These are phyloP conservation scores for Brachynemurus nebulosus DNA, from an alignment of 2,888 invertebrate species.

Conservation along the genomic window DNA sequence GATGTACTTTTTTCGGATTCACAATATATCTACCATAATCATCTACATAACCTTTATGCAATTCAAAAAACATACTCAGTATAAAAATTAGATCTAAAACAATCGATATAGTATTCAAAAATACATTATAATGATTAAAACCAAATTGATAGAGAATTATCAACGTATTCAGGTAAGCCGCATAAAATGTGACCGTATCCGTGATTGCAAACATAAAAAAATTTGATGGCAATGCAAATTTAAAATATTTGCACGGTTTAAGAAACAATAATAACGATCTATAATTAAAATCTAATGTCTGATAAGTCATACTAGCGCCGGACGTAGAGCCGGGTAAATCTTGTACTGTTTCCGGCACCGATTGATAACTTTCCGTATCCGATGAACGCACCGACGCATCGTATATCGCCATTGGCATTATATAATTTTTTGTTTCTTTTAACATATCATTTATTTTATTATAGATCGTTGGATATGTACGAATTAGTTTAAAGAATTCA, in stretches of 20 bases:
- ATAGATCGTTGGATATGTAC: no score
- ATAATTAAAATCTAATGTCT: no score
- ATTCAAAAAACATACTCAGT: slow-evolving; percentile 34
- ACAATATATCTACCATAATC: slow-evolving; percentile 37
- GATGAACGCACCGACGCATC: no score
- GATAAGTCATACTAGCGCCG: no score
- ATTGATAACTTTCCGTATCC: no score
- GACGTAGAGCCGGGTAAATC: no score
- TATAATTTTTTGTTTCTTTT: no score
- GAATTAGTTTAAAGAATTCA: no score
- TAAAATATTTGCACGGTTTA: slow-evolving; percentile 12
- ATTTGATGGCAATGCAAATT: slow-evolving; percentile 14
- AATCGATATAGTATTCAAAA: slow-evolving; percentile 28
- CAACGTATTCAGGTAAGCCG: slow-evolving; percentile 34
- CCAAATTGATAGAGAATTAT: slow-evolving; percentile 37
- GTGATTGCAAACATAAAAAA: slow-evolving; percentile 8
- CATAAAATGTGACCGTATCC: slow-evolving; percentile 26
- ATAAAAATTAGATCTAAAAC: slow-evolving; percentile 32
- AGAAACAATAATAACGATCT: no score
- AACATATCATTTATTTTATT: no score
- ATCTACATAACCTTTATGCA: slow-evolving; percentile 37
- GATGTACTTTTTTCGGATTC: slow-evolving; percentile 15
- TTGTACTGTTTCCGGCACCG: no score
- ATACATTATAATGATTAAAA: slow-evolving; percentile 30
- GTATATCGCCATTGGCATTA: no score